These are phyloP conservation scores for Dynastes hyllus DNA, from an alignment of 2,888 invertebrate genomes.

Conservation along the genomic window DNA sequence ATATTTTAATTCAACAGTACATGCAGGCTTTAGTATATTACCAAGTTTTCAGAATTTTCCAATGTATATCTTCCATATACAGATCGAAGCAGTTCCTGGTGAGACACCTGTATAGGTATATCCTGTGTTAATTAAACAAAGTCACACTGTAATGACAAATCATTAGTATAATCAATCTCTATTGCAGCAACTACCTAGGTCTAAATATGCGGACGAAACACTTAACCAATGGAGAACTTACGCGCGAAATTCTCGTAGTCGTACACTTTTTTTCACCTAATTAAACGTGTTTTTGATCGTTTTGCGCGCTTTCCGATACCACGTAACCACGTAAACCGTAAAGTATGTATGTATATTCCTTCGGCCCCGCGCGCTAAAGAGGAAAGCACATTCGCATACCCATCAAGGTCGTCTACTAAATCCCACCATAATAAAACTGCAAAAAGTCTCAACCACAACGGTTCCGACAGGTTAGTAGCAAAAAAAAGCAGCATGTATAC, in stretches of 20 bases:
- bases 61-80: too few species aligned
- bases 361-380: neutral
- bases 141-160: neutral
- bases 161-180: neutral
- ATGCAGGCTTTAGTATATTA: too few species aligned
- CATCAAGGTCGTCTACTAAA: conserved; percentile 35
- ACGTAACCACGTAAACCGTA: neutral
- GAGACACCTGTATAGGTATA: neutral
- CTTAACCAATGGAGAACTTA: conserved; percentile 24
- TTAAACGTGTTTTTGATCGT: conserved; percentile 17
- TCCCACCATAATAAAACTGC: conserved; percentile 28
- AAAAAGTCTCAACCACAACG: conserved; percentile 25
- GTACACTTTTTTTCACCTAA: conserved; percentile 11
- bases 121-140: too few species aligned
- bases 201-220: neutral
- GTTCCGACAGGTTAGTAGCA: conserved; percentile 1
- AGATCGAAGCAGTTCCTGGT: too few species aligned
- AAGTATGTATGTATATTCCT: neutral
- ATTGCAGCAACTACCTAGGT: neutral
- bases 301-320: neutral
- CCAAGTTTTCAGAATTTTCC: too few species aligned
- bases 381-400: conserved; percentile 34
- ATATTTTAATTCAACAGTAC: too few species aligned
- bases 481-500: neutral
- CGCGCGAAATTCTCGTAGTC: conserved; percentile 24